Conservation (phyloP, 2,113 vertebrate species). For the Megalops atlanticus region DNA sequence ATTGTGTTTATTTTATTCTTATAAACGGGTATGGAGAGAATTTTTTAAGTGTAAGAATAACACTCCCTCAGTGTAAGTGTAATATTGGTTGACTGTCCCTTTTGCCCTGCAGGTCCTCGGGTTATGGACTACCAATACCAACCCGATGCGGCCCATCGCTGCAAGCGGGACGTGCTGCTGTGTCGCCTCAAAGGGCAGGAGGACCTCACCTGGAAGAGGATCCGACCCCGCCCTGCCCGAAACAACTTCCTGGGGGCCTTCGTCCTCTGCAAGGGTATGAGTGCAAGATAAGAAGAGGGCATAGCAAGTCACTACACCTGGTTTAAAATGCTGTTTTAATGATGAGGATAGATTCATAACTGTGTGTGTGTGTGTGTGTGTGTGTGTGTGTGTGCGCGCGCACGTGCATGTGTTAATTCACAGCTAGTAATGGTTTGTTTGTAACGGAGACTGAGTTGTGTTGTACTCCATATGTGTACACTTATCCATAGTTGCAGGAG, state of each 20-base stretch:
- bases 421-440: no score
- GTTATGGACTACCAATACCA: constrained; percentile 81
- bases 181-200: constrained; percentile 72
- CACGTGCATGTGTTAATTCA: no score
- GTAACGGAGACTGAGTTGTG: no score
- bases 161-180: constrained; percentile 80
- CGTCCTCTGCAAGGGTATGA: constrained; percentile 87
- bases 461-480: no score
- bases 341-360: background rate
- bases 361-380: background rate
- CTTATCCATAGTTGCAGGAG: no score
- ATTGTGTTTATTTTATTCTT: no score
- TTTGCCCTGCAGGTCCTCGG: constrained; percentile 68
- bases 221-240: constrained; percentile 80
- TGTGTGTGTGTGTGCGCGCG: no score
- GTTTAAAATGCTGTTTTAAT: background rate
- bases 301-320: background rate
- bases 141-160: constrained; percentile 83
- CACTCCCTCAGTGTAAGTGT: background rate
- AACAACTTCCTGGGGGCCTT: constrained; percentile 83
- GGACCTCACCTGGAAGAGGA: constrained; percentile 83
- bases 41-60: no score
- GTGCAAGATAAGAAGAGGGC: accelerated
- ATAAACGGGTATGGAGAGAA: no score
- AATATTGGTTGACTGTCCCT: background rate